Evolutionary conservation across 2,888 invertebrate genomes (phyloP).

Genomic region (Heliconius ethilla): DNA sequence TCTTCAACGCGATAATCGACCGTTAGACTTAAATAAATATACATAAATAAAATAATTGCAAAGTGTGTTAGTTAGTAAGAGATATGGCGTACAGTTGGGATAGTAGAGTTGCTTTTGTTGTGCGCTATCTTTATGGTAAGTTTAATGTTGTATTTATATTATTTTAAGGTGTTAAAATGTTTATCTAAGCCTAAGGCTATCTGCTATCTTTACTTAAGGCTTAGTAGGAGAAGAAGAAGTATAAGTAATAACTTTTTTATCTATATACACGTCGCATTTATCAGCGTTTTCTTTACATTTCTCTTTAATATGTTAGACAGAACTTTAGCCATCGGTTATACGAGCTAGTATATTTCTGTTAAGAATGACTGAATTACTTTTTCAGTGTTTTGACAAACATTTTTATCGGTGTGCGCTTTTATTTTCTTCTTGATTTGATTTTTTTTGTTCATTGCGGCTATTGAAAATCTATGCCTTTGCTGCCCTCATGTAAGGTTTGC

Average conservation of each 20-base stretch:
- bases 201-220: no score
- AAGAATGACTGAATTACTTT: no score
- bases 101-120: slow-evolving; percentile 91
- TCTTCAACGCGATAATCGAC: slow-evolving; percentile 52
- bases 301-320: no score
- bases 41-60: background rate
- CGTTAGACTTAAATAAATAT: slow-evolving; percentile 25
- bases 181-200: no score
- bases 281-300: no score
- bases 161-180: background rate
- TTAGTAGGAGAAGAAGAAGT: no score
- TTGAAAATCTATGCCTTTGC: slow-evolving; percentile 93
- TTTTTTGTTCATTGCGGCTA: slow-evolving; percentile 97
- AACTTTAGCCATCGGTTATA: no score
- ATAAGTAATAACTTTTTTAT: no score
- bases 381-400: slow-evolving; percentile 93
- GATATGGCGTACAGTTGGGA: slow-evolving; percentile 92
- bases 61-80: slow-evolving; percentile 1
- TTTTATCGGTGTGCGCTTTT: slow-evolving; percentile 97
- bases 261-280: no score
- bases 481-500: slow-evolving; percentile 95
- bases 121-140: slow-evolving; percentile 91
- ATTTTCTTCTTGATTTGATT: slow-evolving; percentile 99
- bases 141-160: slow-evolving; percentile 42
- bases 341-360: no score